Base-by-base conservation (phyloP, 2,888 invertebrate genomes). In the Sialis fuliginosa region DNA sequence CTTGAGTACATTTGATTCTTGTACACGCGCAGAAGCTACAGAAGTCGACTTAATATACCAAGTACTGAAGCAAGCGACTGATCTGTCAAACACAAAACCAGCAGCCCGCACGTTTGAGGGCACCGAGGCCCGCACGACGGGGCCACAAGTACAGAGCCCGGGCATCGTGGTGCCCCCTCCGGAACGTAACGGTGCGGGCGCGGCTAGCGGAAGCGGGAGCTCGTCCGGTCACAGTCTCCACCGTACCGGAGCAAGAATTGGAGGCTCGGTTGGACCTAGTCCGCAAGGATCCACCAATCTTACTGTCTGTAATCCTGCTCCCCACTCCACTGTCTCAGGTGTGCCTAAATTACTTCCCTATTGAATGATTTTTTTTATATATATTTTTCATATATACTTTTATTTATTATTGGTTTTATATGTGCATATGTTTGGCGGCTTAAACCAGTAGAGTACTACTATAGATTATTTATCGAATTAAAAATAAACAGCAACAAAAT, bases 41-140 rank as follows among this genome's bases (percentile, higher is more conserved):
- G 82, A 88, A 74, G 79, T 89, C 74, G 90, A 91, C 76, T 82
- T 83, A 70, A 88, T 87, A 68, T 91, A 91, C 74, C 89, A 89
- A 75, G 89, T 90, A 66, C 78, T 91, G 74, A 90, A 90, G 75
- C 87, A 90, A 68, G 90, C 90, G 62, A 88, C 87, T 64, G 89
- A 90, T 75, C 84, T 89, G 62, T 75, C 79, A 60, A 76, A 74
- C 64, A 63, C 54, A 56, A 64, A 62, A 58, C 60, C 60, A 47
- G 58, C 61, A 44, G 58, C 55, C 47, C 44, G 47, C 12, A 62
- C 56, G 47, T 40, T 41, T 30, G 32, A 43, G 62, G 61, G 59
- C 56, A 62, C 43, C 30, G 47, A 49, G 39, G 47, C 49, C 34
- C 44, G 46, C 39, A 49, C 49, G 50, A 51, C 22, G 22, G 22